Base-by-base conservation (phyloP, 2,888 invertebrate species). In the Petrolisthes cinctipes region DNA sequence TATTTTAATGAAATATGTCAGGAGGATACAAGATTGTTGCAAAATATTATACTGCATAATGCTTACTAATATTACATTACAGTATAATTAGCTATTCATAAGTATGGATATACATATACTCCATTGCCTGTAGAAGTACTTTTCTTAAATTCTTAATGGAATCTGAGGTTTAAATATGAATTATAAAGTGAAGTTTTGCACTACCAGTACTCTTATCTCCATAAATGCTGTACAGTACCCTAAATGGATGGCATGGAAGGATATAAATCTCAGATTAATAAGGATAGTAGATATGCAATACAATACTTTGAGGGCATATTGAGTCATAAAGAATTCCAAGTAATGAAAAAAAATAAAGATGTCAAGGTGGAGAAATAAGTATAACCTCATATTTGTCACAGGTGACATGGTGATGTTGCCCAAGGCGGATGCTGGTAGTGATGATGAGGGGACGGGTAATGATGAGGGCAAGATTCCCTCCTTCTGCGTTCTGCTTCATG, bases 401-500 rank as follows among this genome's bases (percentile, higher is more conserved):
- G 82, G 78, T 61, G 85, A 86, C 68, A 54, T 86, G 80, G 90
- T 85, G 17, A 86, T 83, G 81, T 53, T 89, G 20, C 84, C 90
- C 37, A 89, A 87, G 79, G 78, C 76, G 11, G 89, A 84, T 51
- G 83, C 82, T n/a, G 85, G 86, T 4, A 86, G 86, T 71, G 88
- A 88, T 61, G 89, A 89, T 86, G 90, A 88, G 54, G 86, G 88
- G 51, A 53, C 79, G 5, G 85, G 86, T 5, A 83, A 92, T n/a
- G 93, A 93, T 85, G 92, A 96, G 85, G 96, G 96, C 85, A 96
- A 95, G 93, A 94, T 95, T 79, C 96, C 98, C 0, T 97, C 97
- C 2, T 97, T 98, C 92, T 98, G 98, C 92, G 98, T 98, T 5
- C 93, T 99, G 17, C 94, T 99, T 3, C 98, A 99, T 92, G 98